phyloP scores from a whole-genome alignment of 2,797 vertebrate genomes.

The Carcharodon carcharias region DNA sequence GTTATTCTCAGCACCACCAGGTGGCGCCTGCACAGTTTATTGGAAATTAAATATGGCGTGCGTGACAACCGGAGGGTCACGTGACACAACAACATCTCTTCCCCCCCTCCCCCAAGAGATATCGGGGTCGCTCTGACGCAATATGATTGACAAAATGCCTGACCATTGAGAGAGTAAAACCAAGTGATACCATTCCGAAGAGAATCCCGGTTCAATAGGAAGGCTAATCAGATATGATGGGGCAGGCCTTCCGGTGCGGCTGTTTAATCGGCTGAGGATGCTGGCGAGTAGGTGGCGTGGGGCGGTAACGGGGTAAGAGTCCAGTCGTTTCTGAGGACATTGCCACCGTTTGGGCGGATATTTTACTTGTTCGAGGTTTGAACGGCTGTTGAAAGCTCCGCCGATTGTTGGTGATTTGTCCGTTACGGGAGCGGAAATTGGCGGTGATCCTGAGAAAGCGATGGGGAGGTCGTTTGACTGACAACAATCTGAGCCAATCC shows the following conservation, averaged over 20 bases:
- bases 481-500: not conserved
- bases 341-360: not conserved
- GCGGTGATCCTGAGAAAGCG: not conserved
- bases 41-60: not conserved
- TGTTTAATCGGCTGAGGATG: slow-evolving; percentile 20
- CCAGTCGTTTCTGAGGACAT: not conserved
- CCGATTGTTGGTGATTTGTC: not conserved
- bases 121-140: not conserved
- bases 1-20: not conserved
- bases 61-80: slow-evolving; percentile 4
- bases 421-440: not conserved
- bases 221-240: not conserved
- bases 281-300: not conserved
- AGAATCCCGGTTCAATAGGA: not conserved
- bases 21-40: not conserved
- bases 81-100: not conserved
- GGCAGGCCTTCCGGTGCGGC: not conserved
- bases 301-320: not conserved
- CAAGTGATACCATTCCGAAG: rapidly evolving
- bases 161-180: no score
- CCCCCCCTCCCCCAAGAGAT: no score
- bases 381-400: not conserved
- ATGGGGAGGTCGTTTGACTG: not conserved
- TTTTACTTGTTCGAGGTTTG: no score
- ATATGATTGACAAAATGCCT: not conserved